phyloP scores from a whole-genome alignment of 2,888 invertebrate genomes.

The Antheraea yamamai region DNA sequence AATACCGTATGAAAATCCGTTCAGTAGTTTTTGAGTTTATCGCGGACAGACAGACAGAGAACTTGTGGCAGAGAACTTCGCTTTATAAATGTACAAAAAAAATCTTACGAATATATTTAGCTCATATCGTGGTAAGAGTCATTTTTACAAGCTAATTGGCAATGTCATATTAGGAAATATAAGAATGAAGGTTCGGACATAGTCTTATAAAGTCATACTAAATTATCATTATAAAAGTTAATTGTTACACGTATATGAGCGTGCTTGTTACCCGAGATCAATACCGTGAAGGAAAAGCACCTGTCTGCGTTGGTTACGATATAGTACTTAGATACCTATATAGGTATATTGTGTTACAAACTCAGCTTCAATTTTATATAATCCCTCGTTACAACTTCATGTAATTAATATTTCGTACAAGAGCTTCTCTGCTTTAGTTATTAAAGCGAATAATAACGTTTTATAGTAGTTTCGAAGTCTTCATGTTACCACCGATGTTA shows the following conservation, averaged over 20 bases:
- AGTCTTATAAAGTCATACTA: background rate
- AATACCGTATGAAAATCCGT: no score
- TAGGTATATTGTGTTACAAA: background rate
- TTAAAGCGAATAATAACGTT: background rate
- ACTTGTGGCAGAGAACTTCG: no score
- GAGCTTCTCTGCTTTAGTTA: background rate
- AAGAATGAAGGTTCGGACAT: background rate
- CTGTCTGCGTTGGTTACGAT: slow-evolving; percentile 24
- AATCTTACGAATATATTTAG: background rate
- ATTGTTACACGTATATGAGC: slow-evolving; percentile 17
- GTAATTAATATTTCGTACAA: background rate
- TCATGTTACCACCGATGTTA: slow-evolving; percentile 27
- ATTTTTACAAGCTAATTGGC: background rate
- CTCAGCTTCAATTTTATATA: slow-evolving; percentile 3
- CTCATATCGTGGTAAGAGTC: background rate
- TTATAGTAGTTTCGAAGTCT: background rate
- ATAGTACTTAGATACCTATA: slow-evolving; percentile 13
- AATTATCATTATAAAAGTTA: slow-evolving; percentile 16
- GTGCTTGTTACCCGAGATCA: slow-evolving; percentile 30
- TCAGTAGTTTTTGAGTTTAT: no score
- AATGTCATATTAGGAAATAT: background rate
- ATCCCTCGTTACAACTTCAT: background rate
- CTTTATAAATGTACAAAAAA: no score
- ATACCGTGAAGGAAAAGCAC: slow-evolving; percentile 34
- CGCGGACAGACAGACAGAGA: no score